These are phyloP conservation scores for Vannuccia rotundouncinata DNA, from an alignment of 2,888 invertebrate genomes.

Conservation along the genomic window DNA sequence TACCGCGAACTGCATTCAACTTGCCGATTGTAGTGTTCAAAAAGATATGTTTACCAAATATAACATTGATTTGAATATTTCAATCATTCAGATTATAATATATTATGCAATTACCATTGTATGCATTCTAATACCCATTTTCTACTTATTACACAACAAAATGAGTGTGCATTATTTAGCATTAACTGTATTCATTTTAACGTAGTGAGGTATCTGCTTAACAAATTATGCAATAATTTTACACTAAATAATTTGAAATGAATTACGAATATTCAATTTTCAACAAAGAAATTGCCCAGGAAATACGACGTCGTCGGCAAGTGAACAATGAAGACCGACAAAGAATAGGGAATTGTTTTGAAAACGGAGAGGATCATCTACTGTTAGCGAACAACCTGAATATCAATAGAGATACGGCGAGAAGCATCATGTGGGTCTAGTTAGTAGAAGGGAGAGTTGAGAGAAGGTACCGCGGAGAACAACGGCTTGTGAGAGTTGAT, in stretches of 20 bases:
- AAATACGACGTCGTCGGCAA: background rate
- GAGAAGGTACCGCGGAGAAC: constrained; percentile 10
- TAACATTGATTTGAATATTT: background rate
- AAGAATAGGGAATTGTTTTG: background rate
- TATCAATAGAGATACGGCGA: constrained; percentile 15
- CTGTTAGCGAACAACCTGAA: background rate
- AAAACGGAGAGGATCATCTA: background rate
- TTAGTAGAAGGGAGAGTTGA: constrained; percentile 22
- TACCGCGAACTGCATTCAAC: constrained; percentile 21
- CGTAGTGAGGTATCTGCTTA: background rate
- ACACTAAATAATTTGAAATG: background rate
- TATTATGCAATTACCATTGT: background rate
- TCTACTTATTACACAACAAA: background rate
- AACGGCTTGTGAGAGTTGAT: constrained; percentile 5
- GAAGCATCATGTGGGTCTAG: constrained; percentile 18
- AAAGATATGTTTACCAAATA: background rate
- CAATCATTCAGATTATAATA: background rate
- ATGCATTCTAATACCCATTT: background rate
- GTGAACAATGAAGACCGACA: background rate
- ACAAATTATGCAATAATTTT: background rate
- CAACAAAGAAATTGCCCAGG: background rate
- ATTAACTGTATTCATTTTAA: background rate
- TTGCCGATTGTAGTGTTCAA: constrained; percentile 3
- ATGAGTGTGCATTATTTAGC: background rate
- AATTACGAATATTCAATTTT: background rate